Base-by-base conservation (phyloP, 2,888 invertebrate genomes). In the Zeuzera pyrina region DNA sequence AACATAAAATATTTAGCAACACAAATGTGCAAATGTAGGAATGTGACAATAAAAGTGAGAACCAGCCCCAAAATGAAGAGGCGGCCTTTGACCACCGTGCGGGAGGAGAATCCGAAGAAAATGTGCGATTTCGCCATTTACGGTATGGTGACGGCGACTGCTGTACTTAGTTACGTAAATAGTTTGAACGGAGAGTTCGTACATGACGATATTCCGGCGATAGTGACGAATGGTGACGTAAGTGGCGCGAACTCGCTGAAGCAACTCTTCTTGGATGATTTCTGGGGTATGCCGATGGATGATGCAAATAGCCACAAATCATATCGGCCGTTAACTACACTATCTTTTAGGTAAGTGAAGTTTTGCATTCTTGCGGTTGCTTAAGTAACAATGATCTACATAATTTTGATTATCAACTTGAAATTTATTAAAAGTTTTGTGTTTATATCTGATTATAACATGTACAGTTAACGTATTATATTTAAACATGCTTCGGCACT, bases 251-350 rank as follows among this genome's bases (percentile, higher is more conserved):
- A 87, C 35, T 81, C 89, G 3, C 52, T 92, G 53, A 74, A 74
- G 45, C 87, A 89, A 49, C 71, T 92, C 45, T 87, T 92, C 52
- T 67, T 86, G 57, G 89, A 93, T 54, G 95, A 95, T 67, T 95
- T 94, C 67, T 95, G 94, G 95, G 94, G 94, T 0, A 91, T 89
- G 38, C 89, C 92, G 16, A 93, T 95, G 91, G 86, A 87, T 27
- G 91, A 92, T 60, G 81, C 87, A 28, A 87, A 87, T 57, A 94
- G 93, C 49, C 95, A 94, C 72, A 94, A 94, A 81, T 93, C 93
- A 15, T 94, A 94, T 73, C 79, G 94, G 49, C 94, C 95, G 15
- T 73, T 95, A 47, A 93, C 93, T 13, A 90, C 91, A 28, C 83
- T 94, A 30, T 91, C 93, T 29, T 95, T 95, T 85, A 89, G 94